phyloP scores from a whole-genome alignment of 1,140 invertebrate species.

The Maniola jurtina region DNA sequence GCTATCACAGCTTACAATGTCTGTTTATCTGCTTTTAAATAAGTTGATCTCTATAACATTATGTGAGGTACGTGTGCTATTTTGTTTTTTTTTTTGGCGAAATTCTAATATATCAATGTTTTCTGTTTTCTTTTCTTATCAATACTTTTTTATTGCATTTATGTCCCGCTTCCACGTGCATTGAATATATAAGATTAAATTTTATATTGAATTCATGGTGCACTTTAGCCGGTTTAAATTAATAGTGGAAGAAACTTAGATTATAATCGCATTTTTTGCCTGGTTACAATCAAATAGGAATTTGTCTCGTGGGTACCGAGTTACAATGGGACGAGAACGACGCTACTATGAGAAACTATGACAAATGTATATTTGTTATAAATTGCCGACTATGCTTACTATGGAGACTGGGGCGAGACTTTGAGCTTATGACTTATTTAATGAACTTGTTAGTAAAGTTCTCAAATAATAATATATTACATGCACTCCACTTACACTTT shows the following conservation, averaged over 20 bases:
- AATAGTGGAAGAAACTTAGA: background rate
- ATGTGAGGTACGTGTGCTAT: no score
- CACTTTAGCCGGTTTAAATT: no score
- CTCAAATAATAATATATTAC: background rate
- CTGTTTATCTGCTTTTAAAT: no score
- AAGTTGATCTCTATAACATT: no score
- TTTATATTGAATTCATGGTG: no score
- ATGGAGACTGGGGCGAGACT: conserved; percentile 29
- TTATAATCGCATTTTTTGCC: background rate
- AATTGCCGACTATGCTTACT: conserved; percentile 37
- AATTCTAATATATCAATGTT: no score
- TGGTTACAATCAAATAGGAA: conserved; percentile 24
- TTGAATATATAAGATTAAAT: no score
- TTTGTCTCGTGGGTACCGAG: conserved; percentile 25
- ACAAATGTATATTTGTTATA: conserved; percentile 23
- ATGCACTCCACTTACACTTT: background rate
- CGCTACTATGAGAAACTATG: conserved; percentile 21
- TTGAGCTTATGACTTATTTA: background rate
- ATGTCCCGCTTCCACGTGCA: no score
- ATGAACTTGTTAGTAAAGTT: conserved; percentile 1
- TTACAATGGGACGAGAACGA: conserved; percentile 17
- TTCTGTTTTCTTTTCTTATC: no score
- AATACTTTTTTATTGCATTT: no score
- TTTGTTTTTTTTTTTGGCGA: no score
- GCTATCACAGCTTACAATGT: no score